Evolutionary conservation across 2,113 vertebrate genomes (phyloP), one percentile per base, ranked within the genome.

Genomic region (Notechis scutatus): DNA sequence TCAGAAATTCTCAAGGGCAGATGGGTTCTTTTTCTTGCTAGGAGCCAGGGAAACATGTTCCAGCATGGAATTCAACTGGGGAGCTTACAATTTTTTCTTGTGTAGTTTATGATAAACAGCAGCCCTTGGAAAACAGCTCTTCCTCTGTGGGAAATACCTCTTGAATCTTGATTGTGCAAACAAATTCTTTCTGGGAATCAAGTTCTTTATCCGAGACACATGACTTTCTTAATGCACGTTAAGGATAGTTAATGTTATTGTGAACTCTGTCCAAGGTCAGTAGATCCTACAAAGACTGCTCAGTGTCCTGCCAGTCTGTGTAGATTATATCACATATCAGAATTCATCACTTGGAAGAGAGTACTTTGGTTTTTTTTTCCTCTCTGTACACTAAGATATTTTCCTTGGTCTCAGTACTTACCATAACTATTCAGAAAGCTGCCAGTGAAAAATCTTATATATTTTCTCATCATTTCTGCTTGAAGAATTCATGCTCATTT

Each of bases 401-500:
- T 52, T 34, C 7, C 26, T n/a, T 29, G 10, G 2, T 81, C 61
- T 92, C 39, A 56, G 34, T 26, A 74, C 57, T 24, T 74, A 24
- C 23, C 39, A 34, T 47, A 20, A 47, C 29, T 88, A 55, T 57
- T 56, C 54, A 42, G 34, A 23, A 12, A 39, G 55, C 54, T 45
- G 6, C 88, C 88, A 88, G 50, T 55, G 47, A 50, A 57, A 89
- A 61, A 52, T n/a, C 11, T 57, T 12, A 29, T 29, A 15, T 39
- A 52, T 23, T 86, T 92, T 90, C 69, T 86, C 74, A 93, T 24
- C 14, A 90, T 61, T 23, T 23, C 21, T 90, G 52, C 59, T 90
- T 95, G 92, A 92, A 96, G 2, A 81, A 92, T 96, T 96, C 95
- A 94, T 23, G 94, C 95, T 95, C 94, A 93, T 95, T 96, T 96